Conservation (phyloP, 1,140 invertebrate genomes). For the Euura lappo region DNA sequence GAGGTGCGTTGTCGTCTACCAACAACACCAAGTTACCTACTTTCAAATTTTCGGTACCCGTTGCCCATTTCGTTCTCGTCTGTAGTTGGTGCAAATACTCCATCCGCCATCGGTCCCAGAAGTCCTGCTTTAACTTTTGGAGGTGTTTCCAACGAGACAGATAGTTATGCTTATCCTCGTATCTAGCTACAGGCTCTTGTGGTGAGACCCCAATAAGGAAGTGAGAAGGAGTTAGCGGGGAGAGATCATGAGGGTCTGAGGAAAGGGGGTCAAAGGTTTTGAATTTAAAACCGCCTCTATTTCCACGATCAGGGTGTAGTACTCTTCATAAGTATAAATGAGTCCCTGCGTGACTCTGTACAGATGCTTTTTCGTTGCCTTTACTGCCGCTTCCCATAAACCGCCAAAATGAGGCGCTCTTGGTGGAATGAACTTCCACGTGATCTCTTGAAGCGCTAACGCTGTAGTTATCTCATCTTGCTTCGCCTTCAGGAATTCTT, state of each 20-base stretch:
- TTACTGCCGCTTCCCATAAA: conserved; percentile 50
- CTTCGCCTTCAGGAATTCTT: no score
- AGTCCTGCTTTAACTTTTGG: conserved; percentile 26
- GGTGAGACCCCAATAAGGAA: conserved; percentile 21
- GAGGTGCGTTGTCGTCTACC: conserved; percentile 14
- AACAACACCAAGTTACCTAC: conserved; percentile 19
- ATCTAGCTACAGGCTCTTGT: conserved; percentile 17
- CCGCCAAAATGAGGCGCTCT: conserved; percentile 49
- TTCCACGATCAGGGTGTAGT: conserved; percentile 12
- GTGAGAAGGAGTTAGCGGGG: conserved; percentile 20
- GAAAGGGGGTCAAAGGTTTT: conserved; percentile 28
- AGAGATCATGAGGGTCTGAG: conserved; percentile 17
- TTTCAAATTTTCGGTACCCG: conserved; percentile 5
- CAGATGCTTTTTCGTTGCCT: conserved; percentile 44
- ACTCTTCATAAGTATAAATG: conserved; percentile 21
- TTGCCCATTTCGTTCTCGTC: conserved; percentile 20
- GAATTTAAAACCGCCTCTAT: conserved; percentile 29
- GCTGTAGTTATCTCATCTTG: no score
- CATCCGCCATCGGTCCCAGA: conserved; percentile 35
- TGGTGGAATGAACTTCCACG: conserved; percentile 51
- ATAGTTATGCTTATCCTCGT: conserved; percentile 13
- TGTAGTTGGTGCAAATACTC: conserved; percentile 34
- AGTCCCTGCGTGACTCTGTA: conserved; percentile 19
- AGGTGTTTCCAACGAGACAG: conserved; percentile 33
- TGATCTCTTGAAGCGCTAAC: no score